These are phyloP conservation scores for Solenopsis invicta DNA, from an alignment of 1,140 invertebrate genomes.

Conservation along the genomic window DNA sequence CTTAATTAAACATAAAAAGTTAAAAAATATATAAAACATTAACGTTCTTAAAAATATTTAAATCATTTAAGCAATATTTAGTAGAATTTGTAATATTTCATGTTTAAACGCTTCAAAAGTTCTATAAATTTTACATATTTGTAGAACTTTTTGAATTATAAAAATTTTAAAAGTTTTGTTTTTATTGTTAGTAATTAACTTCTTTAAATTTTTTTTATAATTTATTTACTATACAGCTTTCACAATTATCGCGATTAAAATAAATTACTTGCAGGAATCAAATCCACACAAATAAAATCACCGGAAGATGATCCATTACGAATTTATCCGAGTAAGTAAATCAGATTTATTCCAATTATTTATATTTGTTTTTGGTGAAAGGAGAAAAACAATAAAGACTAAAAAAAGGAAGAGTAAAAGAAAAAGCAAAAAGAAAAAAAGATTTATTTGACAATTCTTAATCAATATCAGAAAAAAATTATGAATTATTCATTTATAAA, in stretches of 20 bases:
- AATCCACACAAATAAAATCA: conserved; percentile 1
- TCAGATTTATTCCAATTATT: conserved; percentile 40
- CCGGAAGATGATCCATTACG: conserved; percentile 69
- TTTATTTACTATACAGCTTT: not conserved
- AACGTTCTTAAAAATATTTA: not conserved
- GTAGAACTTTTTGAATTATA: no score
- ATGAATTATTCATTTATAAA: not conserved
- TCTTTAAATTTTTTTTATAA: not conserved
- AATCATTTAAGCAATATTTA: no score
- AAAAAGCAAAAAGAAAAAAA: not conserved
- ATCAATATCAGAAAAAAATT: not conserved
- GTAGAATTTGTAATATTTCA: no score
- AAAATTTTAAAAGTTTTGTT: not conserved
- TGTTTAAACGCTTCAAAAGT: not conserved
- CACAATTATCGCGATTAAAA: not conserved
- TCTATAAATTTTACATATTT: not conserved
- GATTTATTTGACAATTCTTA: not conserved
- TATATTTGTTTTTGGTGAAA: conserved; percentile 34
- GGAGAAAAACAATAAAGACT: not conserved
- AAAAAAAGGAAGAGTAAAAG: not conserved
- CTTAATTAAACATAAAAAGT: not conserved
- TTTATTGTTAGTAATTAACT: conserved; percentile 3
- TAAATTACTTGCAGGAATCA: conserved; percentile 73
- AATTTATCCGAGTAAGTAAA: conserved; percentile 82
- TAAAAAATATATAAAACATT: not conserved